Percentiles rank a stretch among this genome's conserved stretches.
Evolutionary conservation across 2,888 invertebrate species (phyloP).

Genomic region (Hirudinaria manillensis): DNA sequence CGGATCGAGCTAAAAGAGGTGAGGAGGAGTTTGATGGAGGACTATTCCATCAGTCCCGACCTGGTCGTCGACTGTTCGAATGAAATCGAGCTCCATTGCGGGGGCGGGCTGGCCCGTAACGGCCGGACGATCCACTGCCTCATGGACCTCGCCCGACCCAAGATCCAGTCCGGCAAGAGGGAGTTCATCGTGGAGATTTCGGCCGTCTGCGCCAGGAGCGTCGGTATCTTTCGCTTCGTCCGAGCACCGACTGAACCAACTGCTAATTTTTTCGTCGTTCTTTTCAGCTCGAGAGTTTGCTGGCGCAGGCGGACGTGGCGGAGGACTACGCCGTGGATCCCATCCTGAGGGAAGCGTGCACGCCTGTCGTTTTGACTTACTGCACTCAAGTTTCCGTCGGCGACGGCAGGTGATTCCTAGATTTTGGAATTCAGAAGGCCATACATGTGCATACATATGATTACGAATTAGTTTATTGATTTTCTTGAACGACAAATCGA

Average conservation of each 20-base stretch:
- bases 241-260: conserved; percentile 62
- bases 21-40: conserved; percentile 81
- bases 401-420: not conserved
- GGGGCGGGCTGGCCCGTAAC: conserved; percentile 66
- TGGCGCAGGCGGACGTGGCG: conserved; percentile 83
- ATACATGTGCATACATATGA: not conserved
- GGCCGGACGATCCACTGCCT: conserved; percentile 90
- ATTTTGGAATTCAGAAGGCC: not conserved
- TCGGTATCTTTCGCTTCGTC: conserved; percentile 61
- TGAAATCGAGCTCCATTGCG: conserved; percentile 60
- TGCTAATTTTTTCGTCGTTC: too few species aligned
- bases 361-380: conserved; percentile 72
- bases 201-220: conserved; percentile 27
- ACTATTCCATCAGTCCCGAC: conserved; percentile 78
- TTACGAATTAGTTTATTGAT: too few species aligned
- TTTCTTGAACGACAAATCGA: too few species aligned
- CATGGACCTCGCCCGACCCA: conserved; percentile 65
- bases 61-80: conserved; percentile 33
- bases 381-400: conserved; percentile 44
- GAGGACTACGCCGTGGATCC: conserved; percentile 94
- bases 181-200: conserved; percentile 17
- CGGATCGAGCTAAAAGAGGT: conserved; percentile 83
- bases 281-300: conserved; percentile 66
- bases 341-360: conserved; percentile 76
- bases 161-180: not conserved